A percentile compares a stretch with the other conserved stretches of the same genome.
phyloP scores from a whole-genome alignment of 2,797 vertebrate genomes.

The Anguilla pacifica region DNA sequence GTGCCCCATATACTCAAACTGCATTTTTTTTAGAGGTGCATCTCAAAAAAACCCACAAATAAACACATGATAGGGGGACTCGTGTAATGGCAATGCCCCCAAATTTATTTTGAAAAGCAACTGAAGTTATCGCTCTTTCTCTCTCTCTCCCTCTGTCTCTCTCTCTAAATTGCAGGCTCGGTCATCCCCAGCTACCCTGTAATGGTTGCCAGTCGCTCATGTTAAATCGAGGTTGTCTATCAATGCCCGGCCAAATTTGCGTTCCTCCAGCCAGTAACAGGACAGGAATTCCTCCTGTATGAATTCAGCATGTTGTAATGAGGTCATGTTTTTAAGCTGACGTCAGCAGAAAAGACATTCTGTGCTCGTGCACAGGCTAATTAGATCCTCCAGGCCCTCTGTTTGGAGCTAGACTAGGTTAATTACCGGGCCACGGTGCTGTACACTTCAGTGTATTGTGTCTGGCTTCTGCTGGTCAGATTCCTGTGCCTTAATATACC shows the following conservation, averaged over 20 bases:
- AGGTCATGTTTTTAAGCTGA: constrained; percentile 63
- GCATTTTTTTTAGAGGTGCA: not conserved
- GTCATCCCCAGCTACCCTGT: constrained; percentile 52
- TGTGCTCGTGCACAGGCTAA: constrained; percentile 57
- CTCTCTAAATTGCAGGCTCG: constrained; percentile 53
- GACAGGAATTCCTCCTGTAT: constrained; percentile 74
- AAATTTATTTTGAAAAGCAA: constrained; percentile 9
- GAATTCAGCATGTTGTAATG: constrained; percentile 72
- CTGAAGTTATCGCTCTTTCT: constrained; percentile 7
- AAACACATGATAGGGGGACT: not conserved
- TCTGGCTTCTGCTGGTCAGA: constrained; percentile 28
- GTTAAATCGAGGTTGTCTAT: constrained; percentile 58
- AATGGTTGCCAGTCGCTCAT: constrained; percentile 50
- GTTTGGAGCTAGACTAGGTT: constrained; percentile 67
- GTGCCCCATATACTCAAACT: not conserved
- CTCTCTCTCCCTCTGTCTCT: constrained; percentile 43
- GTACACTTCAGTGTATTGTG: constrained; percentile 52
- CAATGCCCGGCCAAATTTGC: constrained; percentile 65
- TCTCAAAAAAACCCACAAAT: not conserved
- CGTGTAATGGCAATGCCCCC: not conserved
- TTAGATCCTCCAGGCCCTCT: constrained; percentile 59
- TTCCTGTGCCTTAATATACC: not conserved
- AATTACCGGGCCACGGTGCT: constrained; percentile 63
- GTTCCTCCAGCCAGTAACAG: constrained; percentile 68
- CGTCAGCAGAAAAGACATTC: constrained; percentile 47